These are phyloP conservation scores for Tragopan temminckii DNA, from an alignment of 2,797 vertebrate species.

Conservation along the genomic window DNA sequence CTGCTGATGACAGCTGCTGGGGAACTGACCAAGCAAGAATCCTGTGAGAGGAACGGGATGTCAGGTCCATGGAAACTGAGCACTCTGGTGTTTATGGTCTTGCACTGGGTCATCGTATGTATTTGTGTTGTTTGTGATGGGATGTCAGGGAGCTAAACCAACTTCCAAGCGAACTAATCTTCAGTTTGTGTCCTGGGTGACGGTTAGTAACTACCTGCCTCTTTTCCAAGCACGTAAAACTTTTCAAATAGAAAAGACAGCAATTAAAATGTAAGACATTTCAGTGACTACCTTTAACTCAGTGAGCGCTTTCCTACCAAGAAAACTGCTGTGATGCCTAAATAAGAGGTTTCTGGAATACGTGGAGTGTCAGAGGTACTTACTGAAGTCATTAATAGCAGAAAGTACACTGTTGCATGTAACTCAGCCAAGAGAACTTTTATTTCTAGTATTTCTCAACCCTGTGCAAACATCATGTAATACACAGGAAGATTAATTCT, in stretches of 20 bases:
- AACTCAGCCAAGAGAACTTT: neutral
- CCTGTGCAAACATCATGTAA: neutral
- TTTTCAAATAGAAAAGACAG: neutral
- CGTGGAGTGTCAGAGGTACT: neutral
- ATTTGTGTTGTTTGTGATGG: neutral
- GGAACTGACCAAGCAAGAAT: conserved; percentile 3
- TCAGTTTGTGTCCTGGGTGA: neutral
- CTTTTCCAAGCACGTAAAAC: neutral
- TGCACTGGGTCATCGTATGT: neutral
- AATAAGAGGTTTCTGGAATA: neutral
- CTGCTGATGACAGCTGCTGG: conserved; percentile 22
- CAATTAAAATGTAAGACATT: neutral
- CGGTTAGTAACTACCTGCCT: neutral
- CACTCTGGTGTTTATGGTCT: neutral
- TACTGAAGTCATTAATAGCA: neutral
- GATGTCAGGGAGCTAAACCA: neutral
- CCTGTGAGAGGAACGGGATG: neutral
- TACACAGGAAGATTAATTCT: neutral
- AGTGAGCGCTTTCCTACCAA: neutral
- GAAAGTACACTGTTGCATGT: neutral
- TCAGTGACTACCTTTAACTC: neutral
- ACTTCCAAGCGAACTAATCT: neutral
- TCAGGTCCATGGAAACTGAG: conserved; percentile 9
- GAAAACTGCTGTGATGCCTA: neutral
- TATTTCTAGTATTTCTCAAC: conserved; percentile 37